Evolutionary conservation across 2,113 vertebrate species (phyloP).

Genomic region (Nasalis larvatus): DNA sequence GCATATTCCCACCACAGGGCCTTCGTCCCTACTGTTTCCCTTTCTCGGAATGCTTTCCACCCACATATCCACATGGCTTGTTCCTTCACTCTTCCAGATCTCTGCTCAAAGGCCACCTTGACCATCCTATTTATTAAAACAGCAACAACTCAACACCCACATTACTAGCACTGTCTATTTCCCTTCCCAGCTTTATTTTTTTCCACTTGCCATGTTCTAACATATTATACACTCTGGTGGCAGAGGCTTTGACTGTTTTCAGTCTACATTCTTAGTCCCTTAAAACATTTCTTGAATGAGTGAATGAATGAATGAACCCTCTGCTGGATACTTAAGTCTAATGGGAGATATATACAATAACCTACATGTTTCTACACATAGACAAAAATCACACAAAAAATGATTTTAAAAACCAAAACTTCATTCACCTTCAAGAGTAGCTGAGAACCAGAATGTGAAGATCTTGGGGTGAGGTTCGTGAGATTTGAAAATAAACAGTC

Average conservation of each 20-base stretch:
- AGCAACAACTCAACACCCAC: background rate
- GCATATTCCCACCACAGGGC: background rate
- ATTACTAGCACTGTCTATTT: background rate
- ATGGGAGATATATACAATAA: background rate
- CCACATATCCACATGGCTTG: background rate
- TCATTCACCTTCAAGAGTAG: conserved; percentile 69
- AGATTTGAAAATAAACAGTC: conserved; percentile 69
- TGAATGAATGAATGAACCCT: background rate
- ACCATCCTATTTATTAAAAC: background rate
- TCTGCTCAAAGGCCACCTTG: conserved; percentile 49
- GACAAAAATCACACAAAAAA: conserved; percentile 12
- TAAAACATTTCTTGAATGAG: conserved; percentile 14
- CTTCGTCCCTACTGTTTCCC: background rate
- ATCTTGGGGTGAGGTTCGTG: background rate
- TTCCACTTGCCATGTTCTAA: background rate
- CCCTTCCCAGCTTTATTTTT: background rate
- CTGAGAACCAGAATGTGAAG: conserved; percentile 42
- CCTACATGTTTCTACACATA: background rate
- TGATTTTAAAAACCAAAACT: conserved; percentile 23
- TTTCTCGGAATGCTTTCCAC: background rate
- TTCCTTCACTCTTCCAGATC: background rate
- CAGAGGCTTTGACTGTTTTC: background rate
- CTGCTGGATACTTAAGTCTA: background rate
- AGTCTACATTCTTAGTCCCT: background rate
- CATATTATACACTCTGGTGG: background rate